Evolutionary conservation across 1,140 invertebrate genomes (phyloP), one percentile per base, ranked within the genome.

Genomic region (Elymnias hypermnestra): DNA sequence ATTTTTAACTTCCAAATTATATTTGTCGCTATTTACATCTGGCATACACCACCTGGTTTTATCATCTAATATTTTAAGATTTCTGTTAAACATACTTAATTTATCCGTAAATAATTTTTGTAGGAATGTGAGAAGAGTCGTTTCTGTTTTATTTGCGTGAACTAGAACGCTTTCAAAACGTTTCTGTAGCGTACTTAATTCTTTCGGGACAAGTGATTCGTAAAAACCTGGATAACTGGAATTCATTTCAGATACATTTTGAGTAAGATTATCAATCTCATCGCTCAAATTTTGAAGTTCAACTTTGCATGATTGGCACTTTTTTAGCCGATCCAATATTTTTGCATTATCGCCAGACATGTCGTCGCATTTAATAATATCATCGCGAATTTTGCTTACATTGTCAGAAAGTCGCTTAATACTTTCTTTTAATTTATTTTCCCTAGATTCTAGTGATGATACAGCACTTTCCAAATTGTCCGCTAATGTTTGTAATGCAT

Each of bases 1-100:
- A 65, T 94, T 89, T 86, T 98, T 98, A 0, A 95, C 92, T 87
- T 98, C 94, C n/a, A 98, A 87, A 74, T 95, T 97, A 68, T 96
- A 97, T 69, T 92, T 91, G 71, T 98, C 96, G 64, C 93, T 95
- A 17, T 91, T 91, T 3, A 92, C 89, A 73, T 98, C 96, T 0
- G 94, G 94, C 52, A 92, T 89, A 78, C 96, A 98, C 95, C 96
- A 98, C n/a, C 90, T 87, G 0, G 97, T 90, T 78, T 98, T 98
- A 68, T 98, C 97, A 53, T 92, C 92, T 35, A 93, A 91, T 1
- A 92, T 91, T 28, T 88, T 87, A 2, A 98, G 89, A 72, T 94
- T 92, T 55, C 95, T 90, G 62, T 95, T 92, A 12, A 96, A 88
- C 67, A 93, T 92, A 31, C 90, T 89, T 31, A 95, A 91, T 63